A percentile compares a stretch with the other conserved stretches of the same genome.
phyloP scores from a whole-genome alignment of 2,888 invertebrate species.

The Drosophila rellima region DNA sequence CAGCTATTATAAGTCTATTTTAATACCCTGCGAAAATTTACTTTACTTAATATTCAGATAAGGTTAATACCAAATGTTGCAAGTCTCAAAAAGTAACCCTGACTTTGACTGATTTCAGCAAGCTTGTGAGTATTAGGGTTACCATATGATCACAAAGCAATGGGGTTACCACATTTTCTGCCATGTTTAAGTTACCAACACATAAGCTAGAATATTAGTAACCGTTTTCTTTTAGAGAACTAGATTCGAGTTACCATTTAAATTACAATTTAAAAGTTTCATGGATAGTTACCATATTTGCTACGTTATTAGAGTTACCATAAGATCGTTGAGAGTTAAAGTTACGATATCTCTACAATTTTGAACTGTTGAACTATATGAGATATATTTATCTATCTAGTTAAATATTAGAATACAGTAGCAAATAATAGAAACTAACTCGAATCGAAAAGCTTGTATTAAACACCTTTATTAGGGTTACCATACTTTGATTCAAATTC shows the following conservation, averaged over 20 bases:
- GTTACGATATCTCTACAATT: no score
- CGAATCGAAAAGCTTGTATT: no score
- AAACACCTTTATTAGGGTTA: background rate
- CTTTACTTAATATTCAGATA: no score
- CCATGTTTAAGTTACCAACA: background rate
- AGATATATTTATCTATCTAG: background rate
- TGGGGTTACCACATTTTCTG: background rate
- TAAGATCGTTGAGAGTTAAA: background rate
- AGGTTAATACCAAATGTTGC: background rate
- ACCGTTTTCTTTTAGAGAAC: no score
- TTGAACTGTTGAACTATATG: no score
- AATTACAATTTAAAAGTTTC: no score
- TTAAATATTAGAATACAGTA: background rate
- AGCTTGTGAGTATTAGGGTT: background rate
- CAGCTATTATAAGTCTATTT: conserved; percentile 37
- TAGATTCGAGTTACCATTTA: no score
- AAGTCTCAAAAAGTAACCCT: background rate
- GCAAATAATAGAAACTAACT: no score
- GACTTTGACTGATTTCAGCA: background rate
- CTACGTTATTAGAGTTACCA: background rate
- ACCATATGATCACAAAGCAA: background rate
- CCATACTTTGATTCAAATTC: background rate
- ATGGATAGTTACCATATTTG: background rate
- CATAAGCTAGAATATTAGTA: no score
- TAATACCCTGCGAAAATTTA: conserved; percentile 9